A percentile compares a stretch with the other conserved stretches of the same genome.
Evolutionary conservation across 2,113 vertebrate genomes (phyloP).

Genomic region (Amblyopsis rosae): DNA sequence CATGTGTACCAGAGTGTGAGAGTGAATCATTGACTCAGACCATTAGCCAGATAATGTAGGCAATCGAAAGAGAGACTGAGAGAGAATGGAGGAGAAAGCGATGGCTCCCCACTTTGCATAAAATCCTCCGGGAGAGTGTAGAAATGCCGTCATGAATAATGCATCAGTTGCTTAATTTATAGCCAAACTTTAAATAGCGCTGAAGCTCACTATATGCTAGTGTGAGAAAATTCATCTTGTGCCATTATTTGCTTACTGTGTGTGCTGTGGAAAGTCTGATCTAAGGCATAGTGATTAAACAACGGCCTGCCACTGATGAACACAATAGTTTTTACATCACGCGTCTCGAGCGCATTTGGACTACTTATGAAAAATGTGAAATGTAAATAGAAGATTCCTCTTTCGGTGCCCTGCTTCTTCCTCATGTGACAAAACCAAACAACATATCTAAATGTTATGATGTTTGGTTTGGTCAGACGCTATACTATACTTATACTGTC

Average conservation of each 20-base stretch:
- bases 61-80: conserved; percentile 27
- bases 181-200: conserved; percentile 69
- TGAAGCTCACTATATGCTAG: conserved; percentile 37
- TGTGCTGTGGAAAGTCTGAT: conserved; percentile 20
- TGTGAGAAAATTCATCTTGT: conserved; percentile 47
- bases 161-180: conserved; percentile 63
- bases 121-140: conserved; percentile 43
- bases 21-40: conserved; percentile 57
- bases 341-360: conserved; percentile 6
- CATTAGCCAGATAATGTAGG: conserved; percentile 63
- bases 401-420: no score
- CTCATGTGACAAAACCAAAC: no score
- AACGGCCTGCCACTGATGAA: conserved; percentile 32
- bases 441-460: no score
- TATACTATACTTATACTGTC: no score
- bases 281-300: conserved; percentile 32
- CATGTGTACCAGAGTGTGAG: conserved; percentile 30
- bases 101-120: conserved; percentile 48
- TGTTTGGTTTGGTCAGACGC: no score
- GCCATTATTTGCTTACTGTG: conserved; percentile 48
- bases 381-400: no score
- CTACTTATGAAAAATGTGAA: conserved; percentile 16
- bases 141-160: conserved; percentile 65
- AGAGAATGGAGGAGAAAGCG: conserved; percentile 1
- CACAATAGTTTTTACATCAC: conserved; percentile 19